Evolutionary conservation across 92 coral and sea anemone genomes (phyloP), one percentile per base, ranked within the genome.

Genomic region (Montipora capitata): DNA sequence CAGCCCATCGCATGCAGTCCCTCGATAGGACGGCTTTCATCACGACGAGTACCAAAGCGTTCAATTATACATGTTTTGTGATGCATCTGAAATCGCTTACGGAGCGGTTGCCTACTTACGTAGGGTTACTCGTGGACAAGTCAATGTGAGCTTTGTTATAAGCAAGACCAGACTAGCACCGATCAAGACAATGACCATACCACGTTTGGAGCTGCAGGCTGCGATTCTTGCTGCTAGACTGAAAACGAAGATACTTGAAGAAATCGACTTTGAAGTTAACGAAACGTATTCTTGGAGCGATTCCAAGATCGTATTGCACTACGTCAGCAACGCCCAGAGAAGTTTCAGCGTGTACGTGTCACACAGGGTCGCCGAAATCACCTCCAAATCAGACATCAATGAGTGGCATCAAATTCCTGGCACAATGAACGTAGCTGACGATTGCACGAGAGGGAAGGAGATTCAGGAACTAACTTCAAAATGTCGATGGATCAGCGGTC

Each of bases 321-420:
- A 45, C 51, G 1, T 45, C 9, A 45, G 51, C 7, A 45, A 45
- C 1, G 9, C 51, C 9, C 51, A 45, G 7, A 45, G 51, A 8
- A 5, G 51, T 1, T 45, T 45, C 77, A 77, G 51, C 51, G 51
- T 45, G 5, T 45, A 2, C 7, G 51, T 45, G 51, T 45, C 51
- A 45, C 51, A 45, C 43, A 72, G 92, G 41, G 67, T 56, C 5
- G 81, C 69, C 40, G 88, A 88, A 74, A 88, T 82, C 42, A 64
- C 57, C 10, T 80, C 84, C 4, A 58, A 64, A 35, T 72, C 88
- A 0, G 77, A 61, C 15, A 20, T 74, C 40, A 85, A 74, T 42
- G 69, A 88, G 65, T 82, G 92, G 92, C 88, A 73, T 15, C 77
- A 88, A n/a, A 74, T 81, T 9, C 88, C 88, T 1, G 87, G 92